Percentiles rank a stretch among this genome's conserved stretches.
Conservation (phyloP, 2,797 vertebrate species). For the Mormyrus hasselquistii region DNA sequence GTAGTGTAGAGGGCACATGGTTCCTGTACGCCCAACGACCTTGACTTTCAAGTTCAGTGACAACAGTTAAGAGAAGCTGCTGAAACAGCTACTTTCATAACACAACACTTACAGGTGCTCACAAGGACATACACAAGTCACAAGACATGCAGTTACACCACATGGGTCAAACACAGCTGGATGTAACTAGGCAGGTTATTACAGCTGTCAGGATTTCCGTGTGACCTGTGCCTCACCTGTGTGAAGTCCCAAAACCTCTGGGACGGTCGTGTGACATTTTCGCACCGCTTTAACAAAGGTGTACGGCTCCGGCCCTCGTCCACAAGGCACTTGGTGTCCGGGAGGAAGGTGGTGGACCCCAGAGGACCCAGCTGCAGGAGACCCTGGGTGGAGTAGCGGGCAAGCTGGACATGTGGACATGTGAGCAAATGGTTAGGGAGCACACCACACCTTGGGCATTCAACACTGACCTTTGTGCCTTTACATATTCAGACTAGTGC, state of each 20-base stretch:
- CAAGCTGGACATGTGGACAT: slow-evolving; percentile 63
- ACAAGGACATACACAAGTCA: neutral
- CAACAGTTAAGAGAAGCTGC: neutral
- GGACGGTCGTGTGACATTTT: slow-evolving; percentile 68
- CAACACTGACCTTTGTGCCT: neutral
- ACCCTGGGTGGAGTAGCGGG: slow-evolving; percentile 87
- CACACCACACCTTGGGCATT: neutral
- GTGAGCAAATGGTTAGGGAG: neutral
- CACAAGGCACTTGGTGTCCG: slow-evolving; percentile 91
- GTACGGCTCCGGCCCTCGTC: slow-evolving; percentile 81
- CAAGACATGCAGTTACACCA: neutral
- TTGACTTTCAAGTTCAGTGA: neutral
- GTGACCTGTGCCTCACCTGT: slow-evolving; percentile 62
- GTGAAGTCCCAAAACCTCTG: slow-evolving; percentile 97
- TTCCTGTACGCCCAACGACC: neutral
- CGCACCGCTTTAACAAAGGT: slow-evolving; percentile 82
- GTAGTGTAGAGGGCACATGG: neutral
- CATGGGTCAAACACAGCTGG: neutral
- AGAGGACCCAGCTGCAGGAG: slow-evolving; percentile 88
- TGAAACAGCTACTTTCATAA: neutral
- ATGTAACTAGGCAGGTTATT: neutral
- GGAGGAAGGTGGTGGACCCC: slow-evolving; percentile 90
- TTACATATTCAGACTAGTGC: neutral
- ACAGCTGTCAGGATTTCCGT: neutral
- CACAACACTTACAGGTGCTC: neutral